These are phyloP conservation scores for Rhingia rostrata DNA, from an alignment of 2,888 invertebrate genomes.

Conservation along the genomic window DNA sequence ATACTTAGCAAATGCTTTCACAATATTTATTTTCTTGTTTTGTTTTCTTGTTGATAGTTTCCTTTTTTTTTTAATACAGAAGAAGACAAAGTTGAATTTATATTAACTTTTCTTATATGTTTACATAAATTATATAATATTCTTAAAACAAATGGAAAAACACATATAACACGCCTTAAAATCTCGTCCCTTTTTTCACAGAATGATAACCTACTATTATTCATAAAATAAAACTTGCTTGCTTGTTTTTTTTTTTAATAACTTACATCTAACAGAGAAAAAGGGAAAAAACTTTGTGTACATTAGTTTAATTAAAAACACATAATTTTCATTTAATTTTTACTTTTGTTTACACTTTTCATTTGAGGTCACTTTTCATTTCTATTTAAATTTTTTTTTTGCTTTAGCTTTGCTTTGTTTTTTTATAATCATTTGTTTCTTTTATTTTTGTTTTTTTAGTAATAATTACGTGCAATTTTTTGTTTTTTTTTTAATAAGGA, in stretches of 20 bases:
- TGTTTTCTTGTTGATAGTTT: conserved; percentile 2
- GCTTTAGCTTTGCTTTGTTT: conserved; percentile 2
- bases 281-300: conserved; percentile 46
- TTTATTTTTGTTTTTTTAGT: conserved; percentile 12
- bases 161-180: conserved; percentile 27
- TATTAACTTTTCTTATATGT: conserved; percentile 4
- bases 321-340: conserved; percentile 37
- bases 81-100: background rate
- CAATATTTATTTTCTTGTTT: conserved; percentile 2
- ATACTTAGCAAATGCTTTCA: conserved; percentile 36
- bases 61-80: background rate
- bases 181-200: conserved; percentile 29
- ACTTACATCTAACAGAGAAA: conserved; percentile 64
- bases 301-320: conserved; percentile 58
- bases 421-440: background rate
- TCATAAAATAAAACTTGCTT: conserved; percentile 33
- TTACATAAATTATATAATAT: conserved; percentile 13
- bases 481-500: conserved; percentile 58
- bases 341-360: conserved; percentile 24
- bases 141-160: conserved; percentile 45
- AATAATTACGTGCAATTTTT: conserved; percentile 55
- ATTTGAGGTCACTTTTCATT: conserved; percentile 66
- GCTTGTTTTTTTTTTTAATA: conserved; percentile 28
- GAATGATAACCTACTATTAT: conserved; percentile 35
- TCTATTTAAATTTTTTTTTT: conserved; percentile 4